Base-by-base conservation (phyloP, 2,113 vertebrate genomes). In the Dasyornis broadbenti region DNA sequence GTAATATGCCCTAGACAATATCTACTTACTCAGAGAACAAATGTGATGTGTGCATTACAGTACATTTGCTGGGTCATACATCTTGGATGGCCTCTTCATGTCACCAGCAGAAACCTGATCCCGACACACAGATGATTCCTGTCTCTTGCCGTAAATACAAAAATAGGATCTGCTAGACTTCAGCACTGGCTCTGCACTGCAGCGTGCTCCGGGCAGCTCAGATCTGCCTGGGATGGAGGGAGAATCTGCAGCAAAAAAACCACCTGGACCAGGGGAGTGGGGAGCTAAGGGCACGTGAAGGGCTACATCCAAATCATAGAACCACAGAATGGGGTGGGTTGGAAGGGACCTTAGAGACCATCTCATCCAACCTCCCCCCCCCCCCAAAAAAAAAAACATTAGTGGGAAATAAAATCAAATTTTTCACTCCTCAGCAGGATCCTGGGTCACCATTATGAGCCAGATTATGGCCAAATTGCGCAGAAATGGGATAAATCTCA, bases 21-120 rank as follows among this genome's bases (percentile, higher is more conserved):
- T 94, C 93, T 95, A 69, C 96, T 96, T 95, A 76, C 91, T 81
- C 3, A 0, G 66, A 59, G 82, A 91, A 91, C 93, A 91, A 95
- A 94, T 94, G 72, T 92, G 94, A 95, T 92, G 95, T 94, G 93
- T 95, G 93, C 86, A 71, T 94, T 90, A 80, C 94, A 92, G 91
- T 86, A 50, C 91, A 91, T 96, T 97, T 97, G 88, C 79, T 91
- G 80, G 81, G 86, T 87, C 92, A 88, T 92, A 95, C 59, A 89
- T 97, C 95, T 96, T 66, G 83, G 75, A 89, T 90, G 81, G 75
- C 78, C 86, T 86, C 78, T 91, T 88, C 75, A 4, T 82, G 90
- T 82, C 92, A 91, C 82, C 86, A 70, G 50, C 59, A 91, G 90
- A 92, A 95, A 92, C 72, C 50, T 11, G 82, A 95, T 56, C 21